These are phyloP conservation scores for Hepsetus odoe DNA, from an alignment of 2,113 vertebrate genomes.

Conservation along the genomic window DNA sequence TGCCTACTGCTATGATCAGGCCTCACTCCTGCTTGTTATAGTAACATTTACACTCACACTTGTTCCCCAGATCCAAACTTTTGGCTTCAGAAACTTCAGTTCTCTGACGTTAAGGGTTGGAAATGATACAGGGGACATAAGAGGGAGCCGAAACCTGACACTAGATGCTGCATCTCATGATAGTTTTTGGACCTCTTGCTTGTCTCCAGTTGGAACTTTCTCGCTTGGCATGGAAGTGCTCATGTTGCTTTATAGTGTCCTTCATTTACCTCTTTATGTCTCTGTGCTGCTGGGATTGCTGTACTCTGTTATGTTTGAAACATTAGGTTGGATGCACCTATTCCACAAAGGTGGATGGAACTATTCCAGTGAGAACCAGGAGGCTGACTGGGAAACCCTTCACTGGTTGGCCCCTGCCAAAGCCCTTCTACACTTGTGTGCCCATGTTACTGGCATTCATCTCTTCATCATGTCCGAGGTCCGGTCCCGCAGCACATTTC, in stretches of 20 bases:
- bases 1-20: conserved; percentile 82
- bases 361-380: conserved; percentile 27
- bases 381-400: conserved; percentile 57
- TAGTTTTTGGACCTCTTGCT: conserved; percentile 68
- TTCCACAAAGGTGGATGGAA: conserved; percentile 57
- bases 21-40: conserved; percentile 84
- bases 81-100: conserved; percentile 56
- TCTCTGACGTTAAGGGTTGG: conserved; percentile 62
- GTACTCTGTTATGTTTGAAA: conserved; percentile 91
- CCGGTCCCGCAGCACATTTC: conserved; percentile 93
- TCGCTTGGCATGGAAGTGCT: conserved; percentile 94
- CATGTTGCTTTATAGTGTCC: conserved; percentile 91
- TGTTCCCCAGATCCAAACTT: conserved; percentile 84
- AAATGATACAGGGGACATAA: conserved; percentile 57
- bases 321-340: conserved; percentile 84
- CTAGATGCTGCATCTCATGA: conserved; percentile 42
- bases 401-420: conserved; percentile 87
- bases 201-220: conserved; percentile 93
- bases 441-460: conserved; percentile 91
- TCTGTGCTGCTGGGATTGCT: conserved; percentile 87
- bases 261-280: conserved; percentile 92
- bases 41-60: conserved; percentile 88
- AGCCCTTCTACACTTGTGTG: conserved; percentile 88
- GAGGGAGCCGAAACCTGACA: conserved; percentile 61
- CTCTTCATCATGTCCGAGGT: conserved; percentile 97